Evolutionary conservation across 2,797 vertebrate species (phyloP), one percentile per base, ranked within the genome.

Genomic region (Fistularia commersonii): DNA sequence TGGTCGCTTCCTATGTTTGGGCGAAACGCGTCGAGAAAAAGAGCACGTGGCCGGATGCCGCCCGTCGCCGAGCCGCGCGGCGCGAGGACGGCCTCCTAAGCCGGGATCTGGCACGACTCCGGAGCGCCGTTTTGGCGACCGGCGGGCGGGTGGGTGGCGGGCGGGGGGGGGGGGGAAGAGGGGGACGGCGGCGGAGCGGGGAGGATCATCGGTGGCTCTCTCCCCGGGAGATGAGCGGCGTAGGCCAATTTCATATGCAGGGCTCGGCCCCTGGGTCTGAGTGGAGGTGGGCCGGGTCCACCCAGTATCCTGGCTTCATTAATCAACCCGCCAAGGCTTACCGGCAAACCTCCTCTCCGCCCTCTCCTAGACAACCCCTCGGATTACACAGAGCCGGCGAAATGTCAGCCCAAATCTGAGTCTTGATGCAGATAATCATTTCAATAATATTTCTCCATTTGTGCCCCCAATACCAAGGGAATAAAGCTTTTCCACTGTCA

Each of bases 391-490:
- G 94, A 98, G 95, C 95, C 93, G 92, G 95, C 90, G 93, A 99
- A 99, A 99, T 99, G 97, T 99, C 97, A 99, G 93, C 95, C 94
- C 95, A 99, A 98, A 99, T 99, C 95, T 98, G 95, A 98, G 95
- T 97, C 96, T 96, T 98, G 96, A 98, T 97, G 95, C 95, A 98
- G 96, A 99, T 99, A 98, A 99, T 99, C 95, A 99, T 98, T 98
- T 98, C 95, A 98, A 98, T 98, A 99, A 98, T 99, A 98, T 99
- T 99, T 98, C 96, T 98, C 96, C 95, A 98, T 99, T 99, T 98
- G 96, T 98, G 96, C 93, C 94, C 92, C 89, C 90, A 88, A 94
- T 93, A 92, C 94, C 93, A 89, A 84, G 96, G 97, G 96, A 98
- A 98, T 98, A 95, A 93, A 93, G 93, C 94, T 95, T 96, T 94